Percentiles rank a stretch among this genome's conserved stretches.
Conservation (phyloP, 2,888 invertebrate genomes). For the Halictus ligatus region DNA sequence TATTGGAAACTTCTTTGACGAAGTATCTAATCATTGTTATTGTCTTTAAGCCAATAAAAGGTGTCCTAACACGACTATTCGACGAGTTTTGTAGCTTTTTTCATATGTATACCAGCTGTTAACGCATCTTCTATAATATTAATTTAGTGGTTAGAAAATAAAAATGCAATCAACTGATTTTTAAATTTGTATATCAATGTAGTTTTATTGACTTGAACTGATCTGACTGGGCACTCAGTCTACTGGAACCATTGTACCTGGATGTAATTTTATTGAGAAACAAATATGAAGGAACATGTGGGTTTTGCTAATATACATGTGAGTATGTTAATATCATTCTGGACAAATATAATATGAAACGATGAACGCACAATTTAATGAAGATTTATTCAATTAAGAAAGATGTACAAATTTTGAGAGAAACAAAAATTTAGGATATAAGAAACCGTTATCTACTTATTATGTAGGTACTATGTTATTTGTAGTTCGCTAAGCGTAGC, state of each 20-base stretch:
- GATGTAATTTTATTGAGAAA: no score
- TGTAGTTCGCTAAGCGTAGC: background rate
- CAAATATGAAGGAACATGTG: no score
- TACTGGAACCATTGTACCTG: no score
- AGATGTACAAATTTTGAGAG: background rate
- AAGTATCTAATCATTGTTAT: conserved; percentile 19
- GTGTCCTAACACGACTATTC: background rate
- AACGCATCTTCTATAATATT: background rate
- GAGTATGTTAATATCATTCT: no score
- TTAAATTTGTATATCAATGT: background rate
- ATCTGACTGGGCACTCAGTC: no score
- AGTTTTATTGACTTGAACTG: background rate
- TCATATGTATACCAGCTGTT: background rate
- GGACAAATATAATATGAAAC: no score
- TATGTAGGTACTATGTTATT: background rate
- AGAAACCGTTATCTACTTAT: background rate
- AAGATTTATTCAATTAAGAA: background rate
- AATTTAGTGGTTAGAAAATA: background rate
- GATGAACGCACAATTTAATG: background rate
- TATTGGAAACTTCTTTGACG: conserved; percentile 37
- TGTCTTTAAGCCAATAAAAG: background rate
- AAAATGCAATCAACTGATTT: background rate
- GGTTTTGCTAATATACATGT: no score
- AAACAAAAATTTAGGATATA: background rate
- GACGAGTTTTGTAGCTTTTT: background rate